phyloP scores from a whole-genome alignment of 2,113 vertebrate genomes.

The Amphiprion ocellaris region DNA sequence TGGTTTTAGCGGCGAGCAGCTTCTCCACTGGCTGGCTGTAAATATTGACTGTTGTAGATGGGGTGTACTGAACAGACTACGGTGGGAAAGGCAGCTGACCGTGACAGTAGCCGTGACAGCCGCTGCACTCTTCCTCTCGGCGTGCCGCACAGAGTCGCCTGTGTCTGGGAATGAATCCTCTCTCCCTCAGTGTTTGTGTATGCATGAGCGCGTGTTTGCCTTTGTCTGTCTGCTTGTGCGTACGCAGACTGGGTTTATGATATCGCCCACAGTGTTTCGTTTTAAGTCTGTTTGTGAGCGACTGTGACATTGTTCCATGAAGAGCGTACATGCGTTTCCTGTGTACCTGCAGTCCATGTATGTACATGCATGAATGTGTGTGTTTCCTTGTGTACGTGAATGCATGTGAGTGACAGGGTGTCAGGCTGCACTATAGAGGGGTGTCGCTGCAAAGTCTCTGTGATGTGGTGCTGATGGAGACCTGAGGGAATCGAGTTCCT shows the following conservation, averaged over 20 bases:
- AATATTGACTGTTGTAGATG: slow-evolving; percentile 81
- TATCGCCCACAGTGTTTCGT: not conserved
- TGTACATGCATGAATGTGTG: not conserved
- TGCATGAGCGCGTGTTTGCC: slow-evolving; percentile 25
- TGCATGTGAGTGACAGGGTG: slow-evolving; percentile 44
- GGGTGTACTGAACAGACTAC: slow-evolving; percentile 45
- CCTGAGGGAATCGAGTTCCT: slow-evolving; percentile 20
- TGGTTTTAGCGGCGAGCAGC: slow-evolving; percentile 70
- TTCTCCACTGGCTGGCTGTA: slow-evolving; percentile 73
- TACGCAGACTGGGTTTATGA: slow-evolving; percentile 19
- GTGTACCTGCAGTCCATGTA: not conserved
- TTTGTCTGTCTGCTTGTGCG: slow-evolving; percentile 18
- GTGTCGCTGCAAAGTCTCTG: slow-evolving; percentile 45
- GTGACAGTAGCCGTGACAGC: slow-evolving; percentile 69
- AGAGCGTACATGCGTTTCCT: not conserved
- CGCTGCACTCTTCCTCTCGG: slow-evolving; percentile 43
- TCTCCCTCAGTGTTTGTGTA: slow-evolving; percentile 14
- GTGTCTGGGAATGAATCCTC: slow-evolving; percentile 26
- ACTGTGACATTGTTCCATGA: not conserved
- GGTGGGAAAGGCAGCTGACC: slow-evolving; percentile 58
- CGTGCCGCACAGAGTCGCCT: slow-evolving; percentile 21
- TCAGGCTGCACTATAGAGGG: slow-evolving; percentile 21
- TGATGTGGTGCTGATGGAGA: slow-evolving; percentile 51
- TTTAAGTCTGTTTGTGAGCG: slow-evolving; percentile 13
- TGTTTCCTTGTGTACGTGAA: not conserved